phyloP scores from a whole-genome alignment of 2,113 vertebrate genomes.

The Cottus gobio region DNA sequence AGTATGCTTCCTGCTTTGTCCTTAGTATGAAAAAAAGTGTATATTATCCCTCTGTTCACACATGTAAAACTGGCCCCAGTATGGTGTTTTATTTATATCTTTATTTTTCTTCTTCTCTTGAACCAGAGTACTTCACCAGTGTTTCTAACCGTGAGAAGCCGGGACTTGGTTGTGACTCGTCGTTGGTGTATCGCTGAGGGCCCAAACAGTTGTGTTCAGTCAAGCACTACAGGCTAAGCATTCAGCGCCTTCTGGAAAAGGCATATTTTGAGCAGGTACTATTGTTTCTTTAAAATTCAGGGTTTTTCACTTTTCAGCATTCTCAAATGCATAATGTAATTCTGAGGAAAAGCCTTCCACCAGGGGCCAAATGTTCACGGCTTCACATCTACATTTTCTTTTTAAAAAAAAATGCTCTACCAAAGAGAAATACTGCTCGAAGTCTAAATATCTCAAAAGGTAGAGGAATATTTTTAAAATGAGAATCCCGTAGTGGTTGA shows the following conservation, averaged over 20 bases:
- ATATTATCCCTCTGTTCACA: too few species aligned
- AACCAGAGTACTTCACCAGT: too few species aligned
- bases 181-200: not conserved
- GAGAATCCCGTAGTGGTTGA: constrained; percentile 17
- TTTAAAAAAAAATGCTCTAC: constrained; percentile 22
- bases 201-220: not conserved
- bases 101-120: too few species aligned
- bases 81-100: too few species aligned
- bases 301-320: constrained; percentile 6
- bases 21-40: too few species aligned
- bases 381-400: constrained; percentile 4
- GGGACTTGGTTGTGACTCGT: not conserved
- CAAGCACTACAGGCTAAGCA: not conserved
- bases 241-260: not conserved
- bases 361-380: not conserved
- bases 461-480: constrained; percentile 3
- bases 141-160: too few species aligned
- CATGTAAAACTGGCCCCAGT: too few species aligned
- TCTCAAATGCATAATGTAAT: constrained; percentile 10
- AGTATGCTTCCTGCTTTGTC: too few species aligned
- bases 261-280: not conserved
- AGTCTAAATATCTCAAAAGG: constrained; percentile 32
- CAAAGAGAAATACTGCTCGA: constrained; percentile 23
- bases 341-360: constrained; percentile 14
- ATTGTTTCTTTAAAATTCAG: not conserved